A percentile compares a stretch with the other conserved stretches of the same genome.
These are phyloP conservation scores for Caiman crocodilus DNA, from an alignment of 2,797 vertebrate species.

Conservation along the genomic window DNA sequence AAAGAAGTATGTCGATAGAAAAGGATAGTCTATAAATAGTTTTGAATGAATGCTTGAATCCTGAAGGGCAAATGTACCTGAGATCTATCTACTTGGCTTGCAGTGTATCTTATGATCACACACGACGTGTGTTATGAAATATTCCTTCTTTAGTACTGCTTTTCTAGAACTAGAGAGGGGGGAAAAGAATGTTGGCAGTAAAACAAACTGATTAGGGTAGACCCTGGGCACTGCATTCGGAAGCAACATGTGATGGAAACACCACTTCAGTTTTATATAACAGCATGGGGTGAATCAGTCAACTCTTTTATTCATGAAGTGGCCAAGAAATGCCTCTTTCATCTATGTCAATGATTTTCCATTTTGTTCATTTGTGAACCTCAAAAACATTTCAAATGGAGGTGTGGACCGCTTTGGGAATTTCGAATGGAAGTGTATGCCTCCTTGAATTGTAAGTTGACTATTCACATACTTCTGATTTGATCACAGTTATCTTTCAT, in stretches of 20 bases:
- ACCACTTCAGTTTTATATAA: constrained; percentile 24
- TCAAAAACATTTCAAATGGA: no score
- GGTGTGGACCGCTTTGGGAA: no score
- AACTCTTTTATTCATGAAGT: neutral
- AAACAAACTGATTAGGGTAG: neutral
- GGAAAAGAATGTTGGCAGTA: neutral
- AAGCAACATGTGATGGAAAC: neutral
- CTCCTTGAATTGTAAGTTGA: no score
- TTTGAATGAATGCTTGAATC: neutral
- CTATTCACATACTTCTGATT: no score
- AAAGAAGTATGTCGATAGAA: neutral
- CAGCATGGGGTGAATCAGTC: constrained; percentile 23
- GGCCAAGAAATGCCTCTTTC: constrained; percentile 43
- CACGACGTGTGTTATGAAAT: neutral
- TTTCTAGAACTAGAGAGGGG: constrained; percentile 1
- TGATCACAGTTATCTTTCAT: no score
- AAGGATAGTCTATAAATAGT: neutral
- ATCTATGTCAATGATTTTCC: neutral
- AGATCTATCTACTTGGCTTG: neutral
- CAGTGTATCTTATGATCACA: neutral
- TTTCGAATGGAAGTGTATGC: no score
- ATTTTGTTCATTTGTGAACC: no score
- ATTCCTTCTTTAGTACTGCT: constrained; percentile 24
- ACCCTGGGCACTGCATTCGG: neutral
- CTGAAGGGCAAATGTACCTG: constrained; percentile 6